phyloP scores from a whole-genome alignment of 2,888 invertebrate species.

The Hypsopygia costalis region DNA sequence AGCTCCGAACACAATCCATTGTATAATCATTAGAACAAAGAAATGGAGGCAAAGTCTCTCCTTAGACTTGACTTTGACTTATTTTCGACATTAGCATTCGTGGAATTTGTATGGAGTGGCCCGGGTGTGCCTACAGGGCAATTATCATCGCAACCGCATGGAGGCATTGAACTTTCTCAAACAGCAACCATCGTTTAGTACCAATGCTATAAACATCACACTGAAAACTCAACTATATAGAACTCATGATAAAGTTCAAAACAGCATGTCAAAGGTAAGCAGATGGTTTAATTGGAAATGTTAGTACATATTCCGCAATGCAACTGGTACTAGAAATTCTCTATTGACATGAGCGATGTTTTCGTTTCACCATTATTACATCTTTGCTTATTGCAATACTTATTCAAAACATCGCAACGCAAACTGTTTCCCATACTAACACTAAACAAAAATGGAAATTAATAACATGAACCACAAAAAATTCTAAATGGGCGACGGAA shows the following conservation, averaged over 20 bases:
- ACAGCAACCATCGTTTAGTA: not conserved
- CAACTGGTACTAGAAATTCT: slow-evolving; percentile 8
- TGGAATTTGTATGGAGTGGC: no score
- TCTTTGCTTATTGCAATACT: slow-evolving; percentile 1
- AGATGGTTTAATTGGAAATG: slow-evolving; percentile 5
- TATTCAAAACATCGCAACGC: no score
- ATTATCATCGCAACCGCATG: not conserved
- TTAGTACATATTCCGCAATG: slow-evolving; percentile 5
- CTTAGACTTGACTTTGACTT: no score
- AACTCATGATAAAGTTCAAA: not conserved
- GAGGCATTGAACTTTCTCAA: slow-evolving; percentile 13
- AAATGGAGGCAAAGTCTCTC: no score
- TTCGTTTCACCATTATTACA: slow-evolving; percentile 2
- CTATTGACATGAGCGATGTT: slow-evolving; percentile 7
- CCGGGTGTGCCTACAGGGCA: no score
- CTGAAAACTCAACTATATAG: not conserved
- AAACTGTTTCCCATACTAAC: no score
- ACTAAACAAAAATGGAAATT: no score
- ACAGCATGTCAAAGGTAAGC: not conserved
- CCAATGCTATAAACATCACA: not conserved
- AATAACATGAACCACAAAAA: no score
- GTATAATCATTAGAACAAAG: no score
- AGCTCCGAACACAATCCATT: no score
- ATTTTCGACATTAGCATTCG: no score
- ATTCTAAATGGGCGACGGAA: no score